A percentile compares a stretch with the other conserved stretches of the same genome.
phyloP scores from a whole-genome alignment of 1,140 invertebrate species.

The Pseudomyrmex pallidus region DNA sequence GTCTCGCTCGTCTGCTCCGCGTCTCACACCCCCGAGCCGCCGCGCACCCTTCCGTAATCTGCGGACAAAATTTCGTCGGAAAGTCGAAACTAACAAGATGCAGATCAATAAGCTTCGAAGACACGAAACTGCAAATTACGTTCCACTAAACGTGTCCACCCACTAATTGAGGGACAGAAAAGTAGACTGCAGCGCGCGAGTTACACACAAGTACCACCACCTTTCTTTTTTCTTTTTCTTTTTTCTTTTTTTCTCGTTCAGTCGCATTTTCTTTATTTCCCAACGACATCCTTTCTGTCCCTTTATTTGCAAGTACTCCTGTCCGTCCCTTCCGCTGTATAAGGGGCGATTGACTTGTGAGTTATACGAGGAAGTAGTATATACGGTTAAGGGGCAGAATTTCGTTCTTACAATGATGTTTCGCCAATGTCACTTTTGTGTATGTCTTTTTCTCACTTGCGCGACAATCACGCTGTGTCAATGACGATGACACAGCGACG shows the following conservation, averaged over 20 bases:
- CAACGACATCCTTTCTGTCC: slow-evolving; percentile 39
- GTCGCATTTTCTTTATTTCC: neutral
- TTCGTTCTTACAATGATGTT: slow-evolving; percentile 27
- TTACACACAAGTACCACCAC: neutral
- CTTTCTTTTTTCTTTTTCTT: slow-evolving; percentile 23
- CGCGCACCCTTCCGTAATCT: neutral
- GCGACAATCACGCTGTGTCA: slow-evolving; percentile 55
- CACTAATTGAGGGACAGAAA: slow-evolving; percentile 44
- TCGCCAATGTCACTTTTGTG: neutral
- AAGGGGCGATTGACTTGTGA: slow-evolving; percentile 54
- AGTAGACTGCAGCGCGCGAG: slow-evolving; percentile 39
- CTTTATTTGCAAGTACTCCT: slow-evolving; percentile 31
- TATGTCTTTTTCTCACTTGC: slow-evolving; percentile 20
- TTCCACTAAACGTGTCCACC: slow-evolving; percentile 31
- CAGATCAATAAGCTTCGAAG: slow-evolving; percentile 32
- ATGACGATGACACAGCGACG: slow-evolving; percentile 40
- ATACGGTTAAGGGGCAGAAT: slow-evolving; percentile 1
- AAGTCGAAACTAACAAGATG: slow-evolving; percentile 8
- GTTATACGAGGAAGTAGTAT: slow-evolving; percentile 46
- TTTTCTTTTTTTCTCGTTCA: neutral
- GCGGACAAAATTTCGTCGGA: slow-evolving; percentile 1
- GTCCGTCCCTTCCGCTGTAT: slow-evolving; percentile 51
- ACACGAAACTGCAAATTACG: slow-evolving; percentile 38
- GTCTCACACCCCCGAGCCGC: too few species aligned
- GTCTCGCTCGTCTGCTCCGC: neutral